These are phyloP conservation scores for Aleiodes testaceus DNA, from an alignment of 2,888 invertebrate genomes.

Conservation along the genomic window DNA sequence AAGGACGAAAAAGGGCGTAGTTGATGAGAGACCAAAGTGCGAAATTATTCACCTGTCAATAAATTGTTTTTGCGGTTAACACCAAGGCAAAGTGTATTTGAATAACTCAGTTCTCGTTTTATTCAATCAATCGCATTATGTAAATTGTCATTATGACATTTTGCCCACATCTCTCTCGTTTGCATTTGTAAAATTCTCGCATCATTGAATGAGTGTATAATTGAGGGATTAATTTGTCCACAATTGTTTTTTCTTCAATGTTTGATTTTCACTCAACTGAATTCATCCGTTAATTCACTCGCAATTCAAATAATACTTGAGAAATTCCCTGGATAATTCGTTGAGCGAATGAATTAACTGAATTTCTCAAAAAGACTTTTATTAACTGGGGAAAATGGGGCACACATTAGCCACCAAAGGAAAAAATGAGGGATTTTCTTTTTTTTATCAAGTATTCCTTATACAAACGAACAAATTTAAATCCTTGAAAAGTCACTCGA, in stretches of 20 bases:
- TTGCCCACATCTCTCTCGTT: no score
- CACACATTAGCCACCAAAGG: no score
- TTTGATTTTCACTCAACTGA: constrained; percentile 6
- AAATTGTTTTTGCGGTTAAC: constrained; percentile 57
- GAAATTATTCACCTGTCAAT: constrained; percentile 56
- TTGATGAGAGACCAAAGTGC: neutral
- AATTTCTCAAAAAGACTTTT: no score
- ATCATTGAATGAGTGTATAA: constrained; percentile 56
- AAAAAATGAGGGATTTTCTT: no score
- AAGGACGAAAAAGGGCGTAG: neutral
- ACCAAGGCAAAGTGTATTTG: constrained; percentile 37
- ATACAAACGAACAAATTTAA: constrained; percentile 2
- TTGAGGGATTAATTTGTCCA: constrained; percentile 57
- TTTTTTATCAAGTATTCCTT: neutral
- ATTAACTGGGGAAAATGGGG: no score
- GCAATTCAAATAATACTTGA: no score
- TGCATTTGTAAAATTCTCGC: no score
- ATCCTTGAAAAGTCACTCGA: constrained; percentile 2
- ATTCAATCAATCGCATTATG: constrained; percentile 65
- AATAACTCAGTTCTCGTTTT: constrained; percentile 56
- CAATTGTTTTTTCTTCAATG: constrained; percentile 41
- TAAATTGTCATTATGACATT: constrained; percentile 63
- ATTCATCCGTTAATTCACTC: no score
- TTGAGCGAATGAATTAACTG: no score
- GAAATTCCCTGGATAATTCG: no score